phyloP scores from a whole-genome alignment of 1,140 invertebrate genomes.

The Drosophila jambulina region DNA sequence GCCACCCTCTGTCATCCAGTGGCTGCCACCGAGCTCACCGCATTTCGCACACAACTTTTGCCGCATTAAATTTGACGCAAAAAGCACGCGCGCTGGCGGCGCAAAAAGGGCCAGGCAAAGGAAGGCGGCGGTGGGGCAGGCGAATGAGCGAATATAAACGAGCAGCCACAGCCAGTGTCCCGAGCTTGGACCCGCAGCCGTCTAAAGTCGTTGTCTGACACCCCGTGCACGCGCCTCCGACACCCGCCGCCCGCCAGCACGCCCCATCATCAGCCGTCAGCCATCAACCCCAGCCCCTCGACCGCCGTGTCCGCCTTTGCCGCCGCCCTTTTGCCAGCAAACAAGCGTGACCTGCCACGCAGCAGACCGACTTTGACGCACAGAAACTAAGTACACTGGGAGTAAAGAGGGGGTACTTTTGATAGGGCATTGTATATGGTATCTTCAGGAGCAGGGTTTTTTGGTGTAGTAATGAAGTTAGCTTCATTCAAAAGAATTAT shows the following conservation, averaged over 20 bases:
- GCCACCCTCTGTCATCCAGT: conserved; percentile 4
- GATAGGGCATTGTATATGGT: no score
- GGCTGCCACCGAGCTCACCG: conserved; percentile 35
- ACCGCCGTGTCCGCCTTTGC: not conserved
- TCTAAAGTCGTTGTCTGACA: conserved; percentile 63
- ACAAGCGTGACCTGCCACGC: conserved; percentile 75
- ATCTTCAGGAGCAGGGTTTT: no score
- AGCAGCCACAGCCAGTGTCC: conserved; percentile 32
- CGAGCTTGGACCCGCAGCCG: conserved; percentile 53
- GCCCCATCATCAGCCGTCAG: conserved; percentile 27
- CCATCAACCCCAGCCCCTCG: conserved; percentile 10
- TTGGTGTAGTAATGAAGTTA: no score
- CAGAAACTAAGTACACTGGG: conserved; percentile 19
- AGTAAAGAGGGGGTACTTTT: not conserved
- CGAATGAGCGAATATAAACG: conserved; percentile 51
- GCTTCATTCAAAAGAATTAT: not conserved
- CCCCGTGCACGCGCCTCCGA: conserved; percentile 12
- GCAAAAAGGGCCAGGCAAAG: conserved; percentile 20
- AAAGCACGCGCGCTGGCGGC: conserved; percentile 58
- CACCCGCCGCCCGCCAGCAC: conserved; percentile 7
- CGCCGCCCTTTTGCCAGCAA: conserved; percentile 29
- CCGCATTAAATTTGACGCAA: conserved; percentile 70
- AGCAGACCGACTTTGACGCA: conserved; percentile 59
- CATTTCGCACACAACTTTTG: conserved; percentile 68
- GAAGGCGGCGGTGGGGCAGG: conserved; percentile 5